phyloP scores from a whole-genome alignment of 2,797 vertebrate species.

The Ctenochaetus hawaiiensis region DNA sequence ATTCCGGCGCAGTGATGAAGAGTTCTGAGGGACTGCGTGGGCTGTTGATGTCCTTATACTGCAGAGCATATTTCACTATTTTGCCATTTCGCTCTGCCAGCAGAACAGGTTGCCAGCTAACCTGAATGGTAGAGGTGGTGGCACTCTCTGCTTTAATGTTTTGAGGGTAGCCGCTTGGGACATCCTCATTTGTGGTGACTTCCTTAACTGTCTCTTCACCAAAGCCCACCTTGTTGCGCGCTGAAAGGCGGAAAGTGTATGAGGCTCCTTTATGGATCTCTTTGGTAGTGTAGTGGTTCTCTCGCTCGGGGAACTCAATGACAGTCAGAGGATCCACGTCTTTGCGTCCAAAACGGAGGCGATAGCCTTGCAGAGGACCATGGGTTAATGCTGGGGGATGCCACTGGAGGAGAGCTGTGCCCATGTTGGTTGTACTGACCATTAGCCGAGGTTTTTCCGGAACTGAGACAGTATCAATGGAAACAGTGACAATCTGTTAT shows the following conservation, averaged over 20 bases:
- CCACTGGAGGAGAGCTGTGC: slow-evolving; percentile 98
- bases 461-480: slow-evolving; percentile 86
- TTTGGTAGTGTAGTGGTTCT: slow-evolving; percentile 98
- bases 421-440: slow-evolving; percentile 99
- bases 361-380: slow-evolving; percentile 94
- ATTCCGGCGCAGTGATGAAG: slow-evolving; percentile 94
- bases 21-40: slow-evolving; percentile 94
- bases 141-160: slow-evolving; percentile 92
- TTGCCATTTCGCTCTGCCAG: slow-evolving; percentile 95
- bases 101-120: slow-evolving; percentile 93
- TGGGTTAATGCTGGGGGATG: slow-evolving; percentile 93
- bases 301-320: slow-evolving; percentile 95
- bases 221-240: slow-evolving; percentile 98
- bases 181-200: slow-evolving; percentile 93
- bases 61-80: slow-evolving; percentile 94
- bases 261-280: slow-evolving; percentile 98
- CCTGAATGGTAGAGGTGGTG: slow-evolving; percentile 93
- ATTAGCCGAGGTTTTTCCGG: slow-evolving; percentile 97
- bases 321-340: slow-evolving; percentile 92
- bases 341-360: slow-evolving; percentile 96
- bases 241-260: slow-evolving; percentile 94
- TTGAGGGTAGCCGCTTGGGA: slow-evolving; percentile 96
- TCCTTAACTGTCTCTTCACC: slow-evolving; percentile 98
- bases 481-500: slow-evolving; percentile 50
- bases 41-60: slow-evolving; percentile 99